Percentiles rank a stretch among this genome's conserved stretches.
Conservation (phyloP, 2,888 invertebrate species). For the Bhutanitis thaidina region DNA sequence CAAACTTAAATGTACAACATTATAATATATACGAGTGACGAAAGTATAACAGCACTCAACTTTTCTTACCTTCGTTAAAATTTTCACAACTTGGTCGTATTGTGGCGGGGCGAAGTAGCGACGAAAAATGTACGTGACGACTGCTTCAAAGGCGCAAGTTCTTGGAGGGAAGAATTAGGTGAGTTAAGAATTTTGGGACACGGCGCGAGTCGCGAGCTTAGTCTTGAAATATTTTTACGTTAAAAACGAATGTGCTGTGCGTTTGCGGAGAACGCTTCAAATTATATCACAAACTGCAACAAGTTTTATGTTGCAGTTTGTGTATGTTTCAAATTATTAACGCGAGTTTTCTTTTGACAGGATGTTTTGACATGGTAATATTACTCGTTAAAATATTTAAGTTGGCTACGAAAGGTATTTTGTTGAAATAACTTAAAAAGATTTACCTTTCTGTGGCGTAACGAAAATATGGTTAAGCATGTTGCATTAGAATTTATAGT, state of each 20-base stretch:
- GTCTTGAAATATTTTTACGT: constrained; percentile 3
- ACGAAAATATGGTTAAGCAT: too few relatives aligned
- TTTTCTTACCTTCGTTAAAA: constrained; percentile 33
- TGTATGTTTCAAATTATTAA: not conserved
- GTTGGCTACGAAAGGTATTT: not conserved
- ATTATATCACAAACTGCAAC: not conserved
- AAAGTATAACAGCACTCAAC: constrained; percentile 6
- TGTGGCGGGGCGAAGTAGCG: constrained; percentile 31
- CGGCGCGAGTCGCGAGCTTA: constrained; percentile 9
- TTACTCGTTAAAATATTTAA: not conserved
- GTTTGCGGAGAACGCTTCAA: not conserved
- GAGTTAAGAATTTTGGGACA: constrained; percentile 25
- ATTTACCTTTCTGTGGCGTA: too few relatives aligned
- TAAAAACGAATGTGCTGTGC: not conserved
- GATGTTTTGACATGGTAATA: too few relatives aligned
- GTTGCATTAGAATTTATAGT: too few relatives aligned
- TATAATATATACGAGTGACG: not conserved
- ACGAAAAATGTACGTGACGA: constrained; percentile 41
- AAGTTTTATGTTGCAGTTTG: not conserved
- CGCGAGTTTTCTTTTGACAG: too few relatives aligned
- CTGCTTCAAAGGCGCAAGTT: constrained; percentile 31
- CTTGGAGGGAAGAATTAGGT: constrained; percentile 32
- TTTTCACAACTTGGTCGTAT: constrained; percentile 32
- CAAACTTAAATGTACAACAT: constrained; percentile 4
- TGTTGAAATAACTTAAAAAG: too few relatives aligned